phyloP scores from a whole-genome alignment of 2,797 vertebrate species.

The Natrix natrix region DNA sequence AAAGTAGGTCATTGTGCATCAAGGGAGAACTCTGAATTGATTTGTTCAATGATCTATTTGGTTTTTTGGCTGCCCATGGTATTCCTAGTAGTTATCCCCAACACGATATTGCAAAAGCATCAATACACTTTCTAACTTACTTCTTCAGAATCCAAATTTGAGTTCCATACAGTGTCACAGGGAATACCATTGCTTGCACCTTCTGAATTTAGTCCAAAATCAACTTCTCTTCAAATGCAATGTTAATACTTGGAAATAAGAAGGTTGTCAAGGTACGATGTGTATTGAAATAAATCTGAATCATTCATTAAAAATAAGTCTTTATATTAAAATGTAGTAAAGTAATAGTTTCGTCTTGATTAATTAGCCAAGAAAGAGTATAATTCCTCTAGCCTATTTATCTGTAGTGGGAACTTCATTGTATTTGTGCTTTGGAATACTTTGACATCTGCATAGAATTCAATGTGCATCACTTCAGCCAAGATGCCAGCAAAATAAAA shows the following conservation, averaged over 20 bases:
- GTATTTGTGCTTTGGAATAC: background rate
- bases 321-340: background rate
- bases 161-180: background rate
- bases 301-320: background rate
- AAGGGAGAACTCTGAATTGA: background rate
- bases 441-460: constrained; percentile 37
- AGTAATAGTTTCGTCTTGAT: background rate
- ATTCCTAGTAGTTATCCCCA: background rate
- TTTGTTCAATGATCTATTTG: background rate
- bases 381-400: background rate
- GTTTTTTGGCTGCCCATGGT: background rate
- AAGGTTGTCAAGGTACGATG: background rate
- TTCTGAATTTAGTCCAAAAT: background rate
- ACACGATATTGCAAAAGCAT: background rate
- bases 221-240: background rate
- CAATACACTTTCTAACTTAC: background rate
- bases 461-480: background rate
- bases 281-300: background rate
- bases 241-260: background rate
- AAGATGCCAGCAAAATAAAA: constrained; percentile 38
- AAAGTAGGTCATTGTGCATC: background rate
- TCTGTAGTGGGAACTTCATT: constrained; percentile 11
- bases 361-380: background rate
- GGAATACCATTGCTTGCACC: background rate
- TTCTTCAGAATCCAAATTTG: background rate